Evolutionary conservation across 2,797 vertebrate genomes (phyloP).

Genomic region (Smutsia gigantea): DNA sequence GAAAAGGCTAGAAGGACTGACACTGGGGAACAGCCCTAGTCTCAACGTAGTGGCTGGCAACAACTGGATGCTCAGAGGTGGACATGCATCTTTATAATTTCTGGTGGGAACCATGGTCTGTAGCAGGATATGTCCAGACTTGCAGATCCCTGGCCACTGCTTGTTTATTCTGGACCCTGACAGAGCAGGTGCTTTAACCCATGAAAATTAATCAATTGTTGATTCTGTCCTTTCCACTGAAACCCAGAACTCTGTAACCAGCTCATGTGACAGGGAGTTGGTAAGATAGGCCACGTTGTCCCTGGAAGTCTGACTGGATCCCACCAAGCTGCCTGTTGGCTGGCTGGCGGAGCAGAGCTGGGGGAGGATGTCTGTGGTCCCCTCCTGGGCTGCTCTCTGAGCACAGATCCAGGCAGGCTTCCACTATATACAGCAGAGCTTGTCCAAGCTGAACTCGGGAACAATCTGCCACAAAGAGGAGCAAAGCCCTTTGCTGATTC

Average conservation of each 20-base stretch:
- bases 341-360: background rate
- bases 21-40: background rate
- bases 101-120: background rate
- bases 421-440: background rate
- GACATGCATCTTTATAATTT: background rate
- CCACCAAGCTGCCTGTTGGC: background rate
- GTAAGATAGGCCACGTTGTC: background rate
- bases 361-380: background rate
- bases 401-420: background rate
- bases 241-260: background rate
- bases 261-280: background rate
- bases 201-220: background rate
- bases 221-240: background rate
- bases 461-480: background rate
- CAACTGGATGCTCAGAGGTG: background rate
- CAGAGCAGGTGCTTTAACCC: background rate
- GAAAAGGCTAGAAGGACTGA: background rate
- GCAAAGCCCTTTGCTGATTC: constrained; percentile 6
- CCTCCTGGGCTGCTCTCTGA: background rate
- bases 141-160: background rate
- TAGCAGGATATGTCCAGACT: background rate
- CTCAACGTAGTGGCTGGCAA: background rate
- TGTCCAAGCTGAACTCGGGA: background rate
- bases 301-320: background rate
- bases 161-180: background rate